A percentile compares a stretch with the other conserved stretches of the same genome.
Conservation (phyloP, 2,888 invertebrate genomes). For the Taenaris catops region DNA sequence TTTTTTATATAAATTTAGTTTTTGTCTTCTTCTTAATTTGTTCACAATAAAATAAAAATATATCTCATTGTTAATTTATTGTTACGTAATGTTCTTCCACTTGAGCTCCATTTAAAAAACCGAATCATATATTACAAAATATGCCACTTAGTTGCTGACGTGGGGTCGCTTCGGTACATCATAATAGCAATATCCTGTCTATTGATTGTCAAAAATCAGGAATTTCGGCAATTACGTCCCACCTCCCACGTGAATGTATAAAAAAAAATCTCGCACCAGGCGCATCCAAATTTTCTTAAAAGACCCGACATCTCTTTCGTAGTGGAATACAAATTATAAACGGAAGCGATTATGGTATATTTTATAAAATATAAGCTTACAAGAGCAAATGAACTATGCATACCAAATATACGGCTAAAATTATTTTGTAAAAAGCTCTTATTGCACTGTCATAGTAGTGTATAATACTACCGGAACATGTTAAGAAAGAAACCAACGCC, state of each 20-base stretch:
- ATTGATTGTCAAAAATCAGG: constrained; percentile 78
- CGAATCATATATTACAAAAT: constrained; percentile 24
- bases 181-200: constrained; percentile 77
- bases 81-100: too few relatives aligned
- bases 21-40: too few relatives aligned
- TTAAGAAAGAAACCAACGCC: too few relatives aligned
- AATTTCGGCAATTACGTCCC: constrained; percentile 76
- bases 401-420: too few relatives aligned
- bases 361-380: too few relatives aligned
- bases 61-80: too few relatives aligned
- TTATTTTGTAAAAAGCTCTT: too few relatives aligned
- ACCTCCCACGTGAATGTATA: constrained; percentile 71
- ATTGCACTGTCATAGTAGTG: too few relatives aligned
- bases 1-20: too few relatives aligned
- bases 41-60: too few relatives aligned
- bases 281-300: constrained; percentile 69
- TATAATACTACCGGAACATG: too few relatives aligned
- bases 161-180: constrained; percentile 45
- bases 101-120: constrained; percentile 14
- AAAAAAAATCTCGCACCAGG: constrained; percentile 71
- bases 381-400: too few relatives aligned
- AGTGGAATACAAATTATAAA: constrained; percentile 28
- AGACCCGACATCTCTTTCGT: constrained; percentile 55
- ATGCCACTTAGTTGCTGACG: constrained; percentile 25
- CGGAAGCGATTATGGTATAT: constrained; percentile 29